Conservation (phyloP, 2,888 invertebrate genomes). For the Eilema sororculum region DNA sequence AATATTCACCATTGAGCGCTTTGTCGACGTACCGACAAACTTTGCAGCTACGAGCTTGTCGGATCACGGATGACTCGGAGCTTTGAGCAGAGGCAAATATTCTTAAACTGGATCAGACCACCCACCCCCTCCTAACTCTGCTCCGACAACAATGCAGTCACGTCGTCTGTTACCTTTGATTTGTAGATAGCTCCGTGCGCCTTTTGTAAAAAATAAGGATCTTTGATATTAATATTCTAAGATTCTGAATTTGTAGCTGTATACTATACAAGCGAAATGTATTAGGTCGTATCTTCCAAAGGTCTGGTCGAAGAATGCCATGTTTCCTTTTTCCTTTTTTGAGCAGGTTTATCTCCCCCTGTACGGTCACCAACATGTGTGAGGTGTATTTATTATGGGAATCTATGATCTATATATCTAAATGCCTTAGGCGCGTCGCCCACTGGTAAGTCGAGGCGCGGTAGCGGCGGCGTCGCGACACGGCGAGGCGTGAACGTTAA, state of each 20-base stretch:
- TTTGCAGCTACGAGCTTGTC: constrained; percentile 13
- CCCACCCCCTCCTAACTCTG: neutral
- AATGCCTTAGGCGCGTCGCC: too few species aligned
- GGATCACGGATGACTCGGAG: constrained; percentile 12
- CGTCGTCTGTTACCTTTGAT: neutral
- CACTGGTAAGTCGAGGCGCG: too few species aligned
- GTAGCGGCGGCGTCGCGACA: too few species aligned
- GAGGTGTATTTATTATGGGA: too few species aligned
- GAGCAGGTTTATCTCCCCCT: neutral
- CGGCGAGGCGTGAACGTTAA: too few species aligned
- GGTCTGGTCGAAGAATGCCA: neutral
- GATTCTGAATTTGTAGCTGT: too few species aligned
- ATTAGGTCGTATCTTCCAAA: too few species aligned
- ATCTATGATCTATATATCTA: too few species aligned
- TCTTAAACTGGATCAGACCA: constrained; percentile 28
- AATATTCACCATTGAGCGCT: constrained; percentile 35
- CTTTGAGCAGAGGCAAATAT: constrained; percentile 21
- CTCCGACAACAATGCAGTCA: neutral
- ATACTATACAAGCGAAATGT: too few species aligned
- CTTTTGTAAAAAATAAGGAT: constrained; percentile 14
- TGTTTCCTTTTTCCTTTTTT: neutral
- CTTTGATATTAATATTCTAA: too few species aligned
- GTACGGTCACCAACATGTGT: too few species aligned
- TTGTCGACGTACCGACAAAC: constrained; percentile 8
- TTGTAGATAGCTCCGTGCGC: neutral